These are phyloP conservation scores for Podarcis muralis DNA, from an alignment of 2,113 vertebrate genomes.

Conservation along the genomic window DNA sequence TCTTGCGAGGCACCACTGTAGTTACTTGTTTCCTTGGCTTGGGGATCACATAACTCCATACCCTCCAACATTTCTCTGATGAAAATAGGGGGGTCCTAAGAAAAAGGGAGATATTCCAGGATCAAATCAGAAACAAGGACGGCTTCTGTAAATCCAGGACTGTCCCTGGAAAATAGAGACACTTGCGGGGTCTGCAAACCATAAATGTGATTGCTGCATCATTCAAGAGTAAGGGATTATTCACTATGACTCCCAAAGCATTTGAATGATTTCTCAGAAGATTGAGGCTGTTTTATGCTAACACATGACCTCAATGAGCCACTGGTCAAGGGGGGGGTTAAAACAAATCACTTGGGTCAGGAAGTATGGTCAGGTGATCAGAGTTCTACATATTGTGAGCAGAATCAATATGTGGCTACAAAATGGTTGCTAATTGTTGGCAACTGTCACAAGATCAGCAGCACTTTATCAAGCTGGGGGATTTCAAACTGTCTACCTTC, in stretches of 20 bases:
- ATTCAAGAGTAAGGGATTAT: not conserved
- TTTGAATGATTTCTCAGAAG: not conserved
- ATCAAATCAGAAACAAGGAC: no score
- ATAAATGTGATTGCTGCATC: not conserved
- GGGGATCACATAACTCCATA: no score
- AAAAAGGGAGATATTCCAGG: no score
- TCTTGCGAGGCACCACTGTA: no score
- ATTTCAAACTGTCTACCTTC: not conserved
- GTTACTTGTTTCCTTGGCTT: no score
- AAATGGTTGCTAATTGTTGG: not conserved
- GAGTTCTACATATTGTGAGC: not conserved
- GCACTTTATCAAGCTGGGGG: not conserved
- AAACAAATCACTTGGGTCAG: not conserved
- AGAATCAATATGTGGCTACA: not conserved
- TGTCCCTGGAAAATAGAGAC: no score
- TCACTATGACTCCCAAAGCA: not conserved
- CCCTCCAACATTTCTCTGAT: no score
- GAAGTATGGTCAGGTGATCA: not conserved
- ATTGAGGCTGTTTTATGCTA: not conserved
- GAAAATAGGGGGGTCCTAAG: no score
- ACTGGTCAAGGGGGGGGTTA: not conserved
- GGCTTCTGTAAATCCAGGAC: no score
- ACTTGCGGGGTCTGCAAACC: no score
- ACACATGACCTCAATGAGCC: not conserved
- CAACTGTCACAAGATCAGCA: not conserved